Evolutionary conservation across 2,113 vertebrate species (phyloP).

Genomic region (Aix galericulata): DNA sequence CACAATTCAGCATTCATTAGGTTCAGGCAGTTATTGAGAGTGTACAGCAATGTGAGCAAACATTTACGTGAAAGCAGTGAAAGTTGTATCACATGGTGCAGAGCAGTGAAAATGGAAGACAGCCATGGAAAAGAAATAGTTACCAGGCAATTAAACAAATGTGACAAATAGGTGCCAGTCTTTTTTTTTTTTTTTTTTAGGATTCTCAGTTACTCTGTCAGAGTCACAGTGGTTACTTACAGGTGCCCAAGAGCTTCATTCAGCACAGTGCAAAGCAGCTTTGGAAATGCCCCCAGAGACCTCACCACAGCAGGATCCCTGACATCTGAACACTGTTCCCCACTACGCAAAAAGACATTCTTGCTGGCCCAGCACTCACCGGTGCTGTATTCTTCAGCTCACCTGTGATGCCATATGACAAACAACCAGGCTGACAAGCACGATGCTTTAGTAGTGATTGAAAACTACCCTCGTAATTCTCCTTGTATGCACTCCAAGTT

Average conservation of each 20-base stretch:
- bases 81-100: neutral
- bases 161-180: neutral
- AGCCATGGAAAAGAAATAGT: neutral
- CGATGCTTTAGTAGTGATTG: neutral
- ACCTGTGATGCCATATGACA: accelerated
- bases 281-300: neutral
- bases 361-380: neutral
- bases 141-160: neutral
- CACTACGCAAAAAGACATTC: neutral
- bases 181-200: neutral
- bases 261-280: neutral
- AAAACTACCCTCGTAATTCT: neutral
- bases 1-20: neutral
- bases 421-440: neutral
- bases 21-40: neutral
- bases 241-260: neutral
- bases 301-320: neutral
- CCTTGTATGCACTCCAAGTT: neutral
- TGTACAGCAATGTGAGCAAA: conserved; percentile 34
- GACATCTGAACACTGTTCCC: neutral
- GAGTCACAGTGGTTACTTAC: neutral
- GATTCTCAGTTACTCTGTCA: neutral
- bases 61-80: conserved; percentile 3
- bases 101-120: conserved; percentile 42
- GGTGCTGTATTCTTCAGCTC: neutral